A percentile compares a stretch with the other conserved stretches of the same genome.
These are phyloP conservation scores for Actinostola sp. DNA, from an alignment of 92 coral and sea anemone genomes.

Conservation along the genomic window DNA sequence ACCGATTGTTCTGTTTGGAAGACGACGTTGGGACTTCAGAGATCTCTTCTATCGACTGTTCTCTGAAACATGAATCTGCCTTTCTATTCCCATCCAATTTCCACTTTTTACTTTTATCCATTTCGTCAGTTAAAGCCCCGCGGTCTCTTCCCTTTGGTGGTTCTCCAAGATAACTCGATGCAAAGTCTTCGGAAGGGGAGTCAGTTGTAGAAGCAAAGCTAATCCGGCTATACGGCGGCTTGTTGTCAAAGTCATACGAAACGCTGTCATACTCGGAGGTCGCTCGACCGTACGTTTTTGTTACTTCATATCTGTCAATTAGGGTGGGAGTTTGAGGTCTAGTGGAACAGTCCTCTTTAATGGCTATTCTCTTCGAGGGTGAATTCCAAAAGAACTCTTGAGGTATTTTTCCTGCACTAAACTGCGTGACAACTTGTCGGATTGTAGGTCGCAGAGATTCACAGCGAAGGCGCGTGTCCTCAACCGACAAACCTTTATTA, in stretches of 20 bases:
- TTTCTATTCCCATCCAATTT: not conserved
- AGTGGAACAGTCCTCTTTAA: not conserved
- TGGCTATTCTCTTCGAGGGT: conserved; percentile 16
- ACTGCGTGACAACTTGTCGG: not conserved
- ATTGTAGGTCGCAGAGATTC: not conserved
- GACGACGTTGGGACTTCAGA: not conserved
- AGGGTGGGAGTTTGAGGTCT: not conserved
- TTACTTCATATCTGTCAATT: not conserved
- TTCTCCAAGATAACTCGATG: no score
- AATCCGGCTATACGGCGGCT: not conserved
- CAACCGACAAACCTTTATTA: not conserved
- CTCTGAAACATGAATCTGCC: no score
- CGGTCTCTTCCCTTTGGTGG: not conserved
- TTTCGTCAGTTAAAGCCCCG: not conserved
- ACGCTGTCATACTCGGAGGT: not conserved
- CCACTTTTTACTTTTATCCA: conserved; percentile 4
- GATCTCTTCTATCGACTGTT: not conserved
- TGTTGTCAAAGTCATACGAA: no score
- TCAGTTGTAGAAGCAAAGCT: conserved; percentile 5
- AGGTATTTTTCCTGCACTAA: not conserved
- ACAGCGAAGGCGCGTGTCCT: not conserved
- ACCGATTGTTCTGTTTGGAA: not conserved
- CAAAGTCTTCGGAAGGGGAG: no score
- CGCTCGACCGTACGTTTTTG: not conserved
- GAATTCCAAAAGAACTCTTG: conserved; percentile 11